phyloP scores from a whole-genome alignment of 2,113 vertebrate species.

The Erythrocercus mccallii region DNA sequence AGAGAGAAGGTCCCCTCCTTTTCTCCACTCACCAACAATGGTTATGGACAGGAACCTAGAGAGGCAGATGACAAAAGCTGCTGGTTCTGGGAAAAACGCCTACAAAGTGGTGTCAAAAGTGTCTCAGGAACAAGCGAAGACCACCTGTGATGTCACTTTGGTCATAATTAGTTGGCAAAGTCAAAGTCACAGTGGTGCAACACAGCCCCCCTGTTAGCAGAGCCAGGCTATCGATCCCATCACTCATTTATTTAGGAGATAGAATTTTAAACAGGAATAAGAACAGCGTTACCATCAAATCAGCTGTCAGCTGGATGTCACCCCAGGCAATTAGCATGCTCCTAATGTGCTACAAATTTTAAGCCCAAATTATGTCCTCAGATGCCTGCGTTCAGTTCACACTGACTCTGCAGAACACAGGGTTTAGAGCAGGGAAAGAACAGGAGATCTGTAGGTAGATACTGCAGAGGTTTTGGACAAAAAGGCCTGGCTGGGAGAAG shows the following conservation, averaged over 20 bases:
- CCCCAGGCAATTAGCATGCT: constrained; percentile 58
- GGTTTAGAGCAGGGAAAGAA: neutral
- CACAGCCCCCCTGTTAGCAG: constrained; percentile 20
- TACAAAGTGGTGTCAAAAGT: neutral
- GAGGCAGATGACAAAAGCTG: neutral
- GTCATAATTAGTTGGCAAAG: constrained; percentile 61
- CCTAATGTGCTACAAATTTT: constrained; percentile 41
- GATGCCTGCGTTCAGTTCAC: neutral
- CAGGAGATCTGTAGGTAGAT: neutral
- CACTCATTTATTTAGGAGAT: constrained; percentile 54
- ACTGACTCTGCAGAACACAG: neutral
- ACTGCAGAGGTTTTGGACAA: neutral
- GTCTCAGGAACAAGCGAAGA: neutral
- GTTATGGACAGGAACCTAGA: constrained; percentile 14
- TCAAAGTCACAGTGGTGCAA: constrained; percentile 42
- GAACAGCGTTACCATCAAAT: constrained; percentile 44
- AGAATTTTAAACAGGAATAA: constrained; percentile 47
- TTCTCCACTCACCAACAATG: neutral
- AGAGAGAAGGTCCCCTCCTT: neutral
- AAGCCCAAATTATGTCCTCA: constrained; percentile 36
- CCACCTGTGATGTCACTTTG: constrained; percentile 47
- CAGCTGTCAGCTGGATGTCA: constrained; percentile 57
- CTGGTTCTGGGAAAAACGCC: neutral
- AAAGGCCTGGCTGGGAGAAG: neutral
- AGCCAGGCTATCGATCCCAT: constrained; percentile 44